Percentiles rank a stretch among this genome's conserved stretches.
These are phyloP conservation scores for Acanthococcus lagerstroemiae DNA, from an alignment of 2,888 invertebrate genomes.

Conservation along the genomic window DNA sequence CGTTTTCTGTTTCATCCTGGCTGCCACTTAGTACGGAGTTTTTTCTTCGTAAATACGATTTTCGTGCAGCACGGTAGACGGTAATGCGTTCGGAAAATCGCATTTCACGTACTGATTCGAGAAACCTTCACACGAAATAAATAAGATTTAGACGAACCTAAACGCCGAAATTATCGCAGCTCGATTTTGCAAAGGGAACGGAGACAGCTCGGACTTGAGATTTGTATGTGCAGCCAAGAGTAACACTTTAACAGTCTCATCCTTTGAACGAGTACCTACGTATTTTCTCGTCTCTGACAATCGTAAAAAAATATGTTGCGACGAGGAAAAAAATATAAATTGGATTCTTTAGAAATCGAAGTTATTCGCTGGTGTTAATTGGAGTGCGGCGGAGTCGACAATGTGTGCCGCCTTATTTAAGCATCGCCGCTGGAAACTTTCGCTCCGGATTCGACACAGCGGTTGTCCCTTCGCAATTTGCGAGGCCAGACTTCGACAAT, in stretches of 20 bases:
- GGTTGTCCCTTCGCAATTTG: conserved; percentile 26
- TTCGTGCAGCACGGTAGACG: neutral
- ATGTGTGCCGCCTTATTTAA: conserved; percentile 11
- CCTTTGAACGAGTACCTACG: too few species aligned
- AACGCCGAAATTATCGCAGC: neutral
- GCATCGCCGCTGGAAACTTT: conserved; percentile 10
- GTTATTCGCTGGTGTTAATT: conserved; percentile 13
- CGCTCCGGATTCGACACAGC: conserved; percentile 8
- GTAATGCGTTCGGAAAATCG: neutral
- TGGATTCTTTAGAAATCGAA: conserved; percentile 8
- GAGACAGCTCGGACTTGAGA: conserved; percentile 10
- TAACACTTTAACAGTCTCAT: conserved; percentile 20
- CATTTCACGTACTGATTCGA: neutral
- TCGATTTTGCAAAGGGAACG: neutral
- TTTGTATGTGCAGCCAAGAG: conserved; percentile 14
- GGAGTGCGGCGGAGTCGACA: conserved; percentile 23
- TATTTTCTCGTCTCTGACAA: neutral
- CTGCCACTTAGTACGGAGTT: neutral
- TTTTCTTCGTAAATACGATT: conserved; percentile 2
- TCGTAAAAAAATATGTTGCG: neutral
- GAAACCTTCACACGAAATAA: neutral
- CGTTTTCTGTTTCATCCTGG: neutral
- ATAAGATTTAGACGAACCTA: neutral
- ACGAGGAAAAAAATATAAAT: conserved; percentile 1
- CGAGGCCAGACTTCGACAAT: conserved; percentile 16